Conservation (phyloP, 1,140 invertebrate species). For the Steinernema khuongi region DNA sequence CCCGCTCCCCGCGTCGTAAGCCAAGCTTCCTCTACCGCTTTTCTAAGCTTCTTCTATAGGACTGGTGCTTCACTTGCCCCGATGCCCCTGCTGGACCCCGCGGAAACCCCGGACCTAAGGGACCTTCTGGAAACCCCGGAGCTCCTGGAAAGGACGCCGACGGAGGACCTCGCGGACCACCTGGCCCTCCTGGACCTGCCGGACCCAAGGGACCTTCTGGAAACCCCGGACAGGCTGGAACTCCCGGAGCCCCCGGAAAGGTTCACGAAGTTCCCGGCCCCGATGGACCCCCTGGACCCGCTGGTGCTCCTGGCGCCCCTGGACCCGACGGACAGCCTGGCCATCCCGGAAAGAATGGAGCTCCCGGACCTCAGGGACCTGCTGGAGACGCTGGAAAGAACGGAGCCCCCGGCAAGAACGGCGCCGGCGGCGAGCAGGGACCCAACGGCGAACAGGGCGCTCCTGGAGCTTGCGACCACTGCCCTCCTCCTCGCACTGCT, state of each 20-base stretch:
- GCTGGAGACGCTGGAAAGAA: slow-evolving; percentile 28
- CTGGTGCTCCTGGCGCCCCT: slow-evolving; percentile 23
- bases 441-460: slow-evolving; percentile 28
- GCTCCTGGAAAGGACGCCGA: slow-evolving; percentile 20
- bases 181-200: slow-evolving; percentile 27
- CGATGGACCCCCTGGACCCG: slow-evolving; percentile 23
- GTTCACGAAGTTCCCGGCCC: slow-evolving; percentile 18
- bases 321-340: slow-evolving; percentile 31
- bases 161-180: slow-evolving; percentile 30
- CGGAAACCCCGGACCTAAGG: slow-evolving; percentile 33
- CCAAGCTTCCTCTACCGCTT: background rate
- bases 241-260: slow-evolving; percentile 24
- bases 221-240: slow-evolving; percentile 17
- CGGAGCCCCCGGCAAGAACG: slow-evolving; percentile 26
- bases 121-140: slow-evolving; percentile 33
- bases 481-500: slow-evolving; percentile 36
- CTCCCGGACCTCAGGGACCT: slow-evolving; percentile 29
- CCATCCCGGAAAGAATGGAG: slow-evolving; percentile 22
- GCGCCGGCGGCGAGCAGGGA: slow-evolving; percentile 26
- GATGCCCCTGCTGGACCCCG: slow-evolving; percentile 34
- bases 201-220: slow-evolving; percentile 25
- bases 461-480: slow-evolving; percentile 35
- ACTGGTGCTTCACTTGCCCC: slow-evolving; percentile 37
- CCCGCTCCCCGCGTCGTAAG: slow-evolving; percentile 17
- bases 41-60: slow-evolving; percentile 7